Base-by-base conservation (phyloP, 2,797 vertebrate species). In the Xenops minutus region DNA sequence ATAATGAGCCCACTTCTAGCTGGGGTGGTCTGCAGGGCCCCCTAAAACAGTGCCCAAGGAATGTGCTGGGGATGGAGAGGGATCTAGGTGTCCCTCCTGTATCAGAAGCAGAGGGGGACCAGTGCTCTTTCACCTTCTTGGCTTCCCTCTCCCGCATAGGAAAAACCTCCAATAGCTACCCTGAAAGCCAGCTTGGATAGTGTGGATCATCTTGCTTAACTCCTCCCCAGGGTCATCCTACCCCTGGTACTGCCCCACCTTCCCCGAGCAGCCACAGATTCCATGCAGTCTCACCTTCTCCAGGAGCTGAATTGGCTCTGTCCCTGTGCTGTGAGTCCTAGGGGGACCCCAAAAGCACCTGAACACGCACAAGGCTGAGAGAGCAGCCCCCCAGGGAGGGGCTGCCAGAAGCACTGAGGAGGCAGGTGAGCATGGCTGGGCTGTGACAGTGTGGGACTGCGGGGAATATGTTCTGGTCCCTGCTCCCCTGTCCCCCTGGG, bases 231-330 rank as follows among this genome's bases (percentile, higher is more conserved):
- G 12, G 10, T 44, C 37, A 61, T 27, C 37, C 49, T 34, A 22
- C 3, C 8, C 7, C 3, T 0, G 0, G 6, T 19, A 14, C 23
- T 71, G 30, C 1, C 4, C 3, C 7, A 12, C 10, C 3, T 1
- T 14, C 9, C 36, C 5, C 2, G 15, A 41, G 13, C 30, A 66
- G 37, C 21, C 39, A 8, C 3, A 19, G 52, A 1, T 4, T 44
- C 36, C 3, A 0, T 0, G 1, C 32, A 23, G 21, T 62, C 39
- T 12, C 59, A 34, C 10, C 39, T 54, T 27, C 37, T 58, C 59
- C 0, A 2, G 16, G 36, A 55, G 51, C 78, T n/a, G 54, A 21
- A 12, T 13, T 49, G 49, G 32, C 62, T 75, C 54, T 52, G 41
- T 22, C 37, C 16, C 17, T 4, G 3, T 4, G 9, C n/a, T 46